Evolutionary conservation across 2,113 vertebrate genomes (phyloP).

Genomic region (Ceyx cyanopectus): DNA sequence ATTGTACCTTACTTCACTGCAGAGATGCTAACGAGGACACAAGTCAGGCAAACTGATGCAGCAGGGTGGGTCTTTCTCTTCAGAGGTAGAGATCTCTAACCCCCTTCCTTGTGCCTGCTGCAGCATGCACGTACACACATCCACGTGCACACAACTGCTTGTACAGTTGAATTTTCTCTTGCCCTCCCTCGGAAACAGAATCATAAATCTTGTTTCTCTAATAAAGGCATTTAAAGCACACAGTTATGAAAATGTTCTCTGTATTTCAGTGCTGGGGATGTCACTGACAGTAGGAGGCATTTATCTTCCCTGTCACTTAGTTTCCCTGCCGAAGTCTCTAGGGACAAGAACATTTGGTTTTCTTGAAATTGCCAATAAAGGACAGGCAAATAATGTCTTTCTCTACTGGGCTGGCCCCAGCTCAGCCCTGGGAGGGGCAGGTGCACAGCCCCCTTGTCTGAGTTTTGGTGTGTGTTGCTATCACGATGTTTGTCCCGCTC

Average conservation of each 20-base stretch:
- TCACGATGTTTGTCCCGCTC: slow-evolving; percentile 79
- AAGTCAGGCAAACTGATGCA: slow-evolving; percentile 49
- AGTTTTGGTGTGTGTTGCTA: slow-evolving; percentile 64
- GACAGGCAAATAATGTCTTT: slow-evolving; percentile 72
- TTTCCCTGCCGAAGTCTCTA: slow-evolving; percentile 42
- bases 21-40: background rate
- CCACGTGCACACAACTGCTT: slow-evolving; percentile 7
- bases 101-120: slow-evolving; percentile 14
- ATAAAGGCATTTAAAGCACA: slow-evolving; percentile 74
- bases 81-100: slow-evolving; percentile 42
- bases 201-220: slow-evolving; percentile 80
- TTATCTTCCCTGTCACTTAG: slow-evolving; percentile 80
- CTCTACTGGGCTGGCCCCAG: background rate
- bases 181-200: slow-evolving; percentile 46
- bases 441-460: slow-evolving; percentile 5
- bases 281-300: slow-evolving; percentile 77
- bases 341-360: slow-evolving; percentile 70
- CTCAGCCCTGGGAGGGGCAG: slow-evolving; percentile 43
- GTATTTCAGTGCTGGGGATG: slow-evolving; percentile 74
- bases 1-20: background rate
- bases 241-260: slow-evolving; percentile 80
- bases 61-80: slow-evolving; percentile 7
- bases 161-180: slow-evolving; percentile 43
- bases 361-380: slow-evolving; percentile 79
- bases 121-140: background rate